These are phyloP conservation scores for Perizoma flavofasciatum DNA, from an alignment of 2,888 invertebrate genomes.

Conservation along the genomic window DNA sequence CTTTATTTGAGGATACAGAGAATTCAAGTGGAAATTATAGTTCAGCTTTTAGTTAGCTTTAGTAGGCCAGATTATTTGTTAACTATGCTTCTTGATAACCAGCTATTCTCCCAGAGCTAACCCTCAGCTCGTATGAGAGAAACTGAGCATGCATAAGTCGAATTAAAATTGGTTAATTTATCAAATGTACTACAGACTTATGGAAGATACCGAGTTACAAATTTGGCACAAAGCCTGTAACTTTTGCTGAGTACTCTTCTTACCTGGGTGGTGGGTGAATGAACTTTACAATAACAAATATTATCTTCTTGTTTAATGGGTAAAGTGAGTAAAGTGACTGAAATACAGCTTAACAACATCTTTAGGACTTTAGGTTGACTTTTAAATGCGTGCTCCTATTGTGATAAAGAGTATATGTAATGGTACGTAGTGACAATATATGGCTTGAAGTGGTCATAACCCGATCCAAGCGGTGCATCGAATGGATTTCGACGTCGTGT, in stretches of 20 bases:
- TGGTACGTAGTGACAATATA: too few species aligned
- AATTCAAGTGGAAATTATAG: too few species aligned
- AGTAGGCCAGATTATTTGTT: neutral
- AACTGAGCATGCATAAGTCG: slow-evolving; percentile 41
- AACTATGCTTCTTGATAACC: neutral
- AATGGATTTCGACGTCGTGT: too few species aligned
- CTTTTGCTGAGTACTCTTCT: slow-evolving; percentile 17
- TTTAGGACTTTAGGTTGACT: too few species aligned
- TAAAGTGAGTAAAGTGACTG: too few species aligned
- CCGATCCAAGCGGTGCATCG: too few species aligned
- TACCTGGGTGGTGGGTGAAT: slow-evolving; percentile 6
- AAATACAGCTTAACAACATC: too few species aligned
- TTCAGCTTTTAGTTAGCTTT: too few species aligned
- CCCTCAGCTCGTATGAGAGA: slow-evolving; percentile 24
- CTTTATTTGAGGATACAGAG: too few species aligned
- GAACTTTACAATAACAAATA: neutral
- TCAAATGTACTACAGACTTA: slow-evolving; percentile 36
- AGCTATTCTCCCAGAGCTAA: slow-evolving; percentile 8
- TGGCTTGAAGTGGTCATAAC: too few species aligned
- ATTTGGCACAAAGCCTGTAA: slow-evolving; percentile 22
- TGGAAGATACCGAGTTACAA: slow-evolving; percentile 27
- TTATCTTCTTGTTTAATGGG: neutral
- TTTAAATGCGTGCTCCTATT: neutral
- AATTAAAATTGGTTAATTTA: slow-evolving; percentile 61
- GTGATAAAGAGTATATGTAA: too few species aligned